A percentile compares a stretch with the other conserved stretches of the same genome.
Evolutionary conservation across 2,113 vertebrate genomes (phyloP).

Genomic region (Zosterops pallidus): DNA sequence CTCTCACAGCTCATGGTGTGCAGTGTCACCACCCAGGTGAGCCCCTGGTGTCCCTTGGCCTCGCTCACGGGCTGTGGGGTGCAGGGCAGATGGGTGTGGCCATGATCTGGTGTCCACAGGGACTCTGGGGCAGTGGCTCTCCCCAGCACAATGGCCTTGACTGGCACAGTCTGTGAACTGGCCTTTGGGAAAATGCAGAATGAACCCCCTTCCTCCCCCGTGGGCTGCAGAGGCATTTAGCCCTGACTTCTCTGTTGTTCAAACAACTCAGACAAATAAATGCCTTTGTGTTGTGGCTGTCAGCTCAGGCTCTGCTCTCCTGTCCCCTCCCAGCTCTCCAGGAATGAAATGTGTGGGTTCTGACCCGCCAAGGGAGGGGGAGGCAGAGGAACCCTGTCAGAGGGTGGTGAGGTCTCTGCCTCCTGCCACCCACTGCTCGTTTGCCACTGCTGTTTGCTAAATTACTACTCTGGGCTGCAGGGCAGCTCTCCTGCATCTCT

Average conservation of each 20-base stretch:
- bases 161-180: not conserved
- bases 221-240: not conserved
- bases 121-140: not conserved
- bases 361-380: not conserved
- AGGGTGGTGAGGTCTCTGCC: not conserved
- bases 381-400: not conserved
- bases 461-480: not conserved
- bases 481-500: not conserved
- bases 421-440: not conserved
- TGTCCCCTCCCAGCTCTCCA: not conserved
- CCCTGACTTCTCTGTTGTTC: not conserved
- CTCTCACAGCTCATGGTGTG: not conserved
- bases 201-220: rapidly evolving
- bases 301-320: not conserved
- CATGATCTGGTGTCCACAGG: rapidly evolving
- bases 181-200: not conserved
- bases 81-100: not conserved
- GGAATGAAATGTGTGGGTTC: not conserved
- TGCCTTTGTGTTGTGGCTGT: not conserved
- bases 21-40: not conserved
- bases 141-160: not conserved
- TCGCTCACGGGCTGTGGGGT: not conserved
- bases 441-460: not conserved
- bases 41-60: not conserved
- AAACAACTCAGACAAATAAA: not conserved